Percentiles rank a stretch among this genome's conserved stretches.
Conservation (phyloP, 2,888 invertebrate species). For the Petrolisthes manimaculis region DNA sequence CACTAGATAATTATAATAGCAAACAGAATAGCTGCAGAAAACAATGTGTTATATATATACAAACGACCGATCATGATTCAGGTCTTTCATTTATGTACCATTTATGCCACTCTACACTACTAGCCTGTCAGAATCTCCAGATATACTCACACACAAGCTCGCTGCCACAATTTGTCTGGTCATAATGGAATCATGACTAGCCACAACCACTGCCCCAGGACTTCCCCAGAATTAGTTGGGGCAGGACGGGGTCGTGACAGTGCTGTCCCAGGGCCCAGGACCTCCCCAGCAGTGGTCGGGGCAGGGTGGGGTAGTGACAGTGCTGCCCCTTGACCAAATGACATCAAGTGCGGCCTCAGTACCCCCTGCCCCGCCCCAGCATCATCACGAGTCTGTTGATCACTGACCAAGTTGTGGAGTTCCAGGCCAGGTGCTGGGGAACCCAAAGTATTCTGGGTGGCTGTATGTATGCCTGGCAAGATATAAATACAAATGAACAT, state of each 20-base stretch:
- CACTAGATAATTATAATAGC: too few relatives aligned
- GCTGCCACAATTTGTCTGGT: constrained; percentile 55
- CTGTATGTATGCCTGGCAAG: neutral
- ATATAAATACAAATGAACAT: neutral
- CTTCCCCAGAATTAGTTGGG: neutral
- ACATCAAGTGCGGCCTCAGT: neutral
- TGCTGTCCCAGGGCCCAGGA: neutral
- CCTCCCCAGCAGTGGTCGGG: neutral
- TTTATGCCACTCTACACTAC: too few relatives aligned
- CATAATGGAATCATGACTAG: constrained; percentile 44
- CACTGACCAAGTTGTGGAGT: neutral
- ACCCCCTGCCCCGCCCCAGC: neutral
- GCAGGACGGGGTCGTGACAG: neutral
- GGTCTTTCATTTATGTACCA: too few relatives aligned
- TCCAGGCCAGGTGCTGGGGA: neutral
- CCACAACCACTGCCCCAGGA: constrained; percentile 19
- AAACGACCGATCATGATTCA: too few relatives aligned
- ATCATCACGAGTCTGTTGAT: neutral
- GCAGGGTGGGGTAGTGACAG: neutral
- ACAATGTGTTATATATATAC: too few relatives aligned
- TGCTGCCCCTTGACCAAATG: neutral
- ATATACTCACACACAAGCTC: constrained; percentile 18
- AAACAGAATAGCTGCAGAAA: too few relatives aligned
- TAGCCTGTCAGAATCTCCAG: neutral
- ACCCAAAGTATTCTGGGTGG: too few relatives aligned